Evolutionary conservation across 2,113 vertebrate genomes (phyloP).

Genomic region (Sapajus apella): DNA sequence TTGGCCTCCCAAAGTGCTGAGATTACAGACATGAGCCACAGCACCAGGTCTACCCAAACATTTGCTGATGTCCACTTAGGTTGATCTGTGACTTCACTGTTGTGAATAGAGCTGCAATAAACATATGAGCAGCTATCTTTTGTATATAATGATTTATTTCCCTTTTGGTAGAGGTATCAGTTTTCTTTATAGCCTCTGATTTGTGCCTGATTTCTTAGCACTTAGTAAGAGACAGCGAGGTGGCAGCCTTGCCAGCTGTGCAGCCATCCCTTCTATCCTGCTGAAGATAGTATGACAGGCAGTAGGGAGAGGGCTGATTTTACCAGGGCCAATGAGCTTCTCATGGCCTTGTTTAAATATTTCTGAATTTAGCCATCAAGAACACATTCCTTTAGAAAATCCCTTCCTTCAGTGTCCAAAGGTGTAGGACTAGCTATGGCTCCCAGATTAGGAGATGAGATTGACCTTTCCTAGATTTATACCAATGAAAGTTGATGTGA

Average conservation of each 20-base stretch:
- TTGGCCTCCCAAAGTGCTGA: too few relatives aligned
- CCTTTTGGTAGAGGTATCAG: too few relatives aligned
- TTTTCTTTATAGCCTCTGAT: background rate
- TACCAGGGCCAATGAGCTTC: background rate
- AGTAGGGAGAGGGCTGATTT: background rate
- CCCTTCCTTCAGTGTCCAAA: background rate
- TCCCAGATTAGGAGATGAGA: background rate
- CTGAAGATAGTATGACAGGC: background rate
- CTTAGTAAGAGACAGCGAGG: background rate
- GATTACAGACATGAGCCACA: too few relatives aligned
- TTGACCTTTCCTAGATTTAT: background rate
- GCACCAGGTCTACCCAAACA: too few relatives aligned
- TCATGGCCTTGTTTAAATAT: background rate
- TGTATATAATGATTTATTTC: too few relatives aligned
- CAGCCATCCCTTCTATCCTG: background rate
- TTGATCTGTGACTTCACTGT: too few relatives aligned
- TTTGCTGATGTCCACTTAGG: too few relatives aligned
- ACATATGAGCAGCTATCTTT: too few relatives aligned
- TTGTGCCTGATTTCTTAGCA: slow-evolving; percentile 6
- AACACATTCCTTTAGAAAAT: slow-evolving; percentile 7
- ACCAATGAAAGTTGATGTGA: background rate
- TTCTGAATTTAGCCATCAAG: background rate
- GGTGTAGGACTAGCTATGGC: background rate
- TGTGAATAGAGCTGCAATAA: too few relatives aligned
- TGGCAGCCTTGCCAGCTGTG: background rate